These are phyloP conservation scores for Gerris lacustris DNA, from an alignment of 2,888 invertebrate species.

Conservation along the genomic window DNA sequence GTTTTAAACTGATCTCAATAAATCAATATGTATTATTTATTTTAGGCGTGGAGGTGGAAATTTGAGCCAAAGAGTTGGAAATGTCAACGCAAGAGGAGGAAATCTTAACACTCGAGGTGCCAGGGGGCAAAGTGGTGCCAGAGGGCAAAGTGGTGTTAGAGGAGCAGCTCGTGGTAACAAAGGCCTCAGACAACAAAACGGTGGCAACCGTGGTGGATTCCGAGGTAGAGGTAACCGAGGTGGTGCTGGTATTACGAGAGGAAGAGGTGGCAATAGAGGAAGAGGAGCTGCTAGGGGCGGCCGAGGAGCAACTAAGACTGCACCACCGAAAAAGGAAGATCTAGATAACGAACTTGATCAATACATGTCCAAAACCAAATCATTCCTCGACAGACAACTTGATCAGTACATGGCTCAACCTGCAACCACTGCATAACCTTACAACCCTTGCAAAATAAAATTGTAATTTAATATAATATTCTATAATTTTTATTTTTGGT, in stretches of 20 bases:
- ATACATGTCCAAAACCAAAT: constrained; percentile 28
- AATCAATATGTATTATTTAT: not conserved
- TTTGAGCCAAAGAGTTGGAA: not conserved
- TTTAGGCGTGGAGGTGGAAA: not conserved
- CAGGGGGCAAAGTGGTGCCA: not conserved
- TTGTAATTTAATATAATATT: no score
- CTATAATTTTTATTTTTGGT: no score
- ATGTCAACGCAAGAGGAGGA: not conserved
- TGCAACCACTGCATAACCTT: not conserved
- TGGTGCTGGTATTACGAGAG: constrained; percentile 6
- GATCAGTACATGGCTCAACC: constrained; percentile 25
- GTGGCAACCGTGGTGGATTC: not conserved
- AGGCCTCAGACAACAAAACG: not conserved
- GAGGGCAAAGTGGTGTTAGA: not conserved
- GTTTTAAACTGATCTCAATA: no score
- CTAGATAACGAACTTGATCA: constrained; percentile 29
- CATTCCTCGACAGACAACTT: constrained; percentile 24
- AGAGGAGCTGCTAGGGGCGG: constrained; percentile 21
- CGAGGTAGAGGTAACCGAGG: not conserved
- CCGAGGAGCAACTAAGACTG: constrained; percentile 14
- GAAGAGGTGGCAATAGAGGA: constrained; percentile 16
- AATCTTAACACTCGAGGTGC: constrained; percentile 9
- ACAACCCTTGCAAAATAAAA: not conserved
- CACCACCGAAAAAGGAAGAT: constrained; percentile 28
- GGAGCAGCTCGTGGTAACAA: not conserved